Conservation (phyloP, 2,113 vertebrate species). For the Burhinus bistriatus region DNA sequence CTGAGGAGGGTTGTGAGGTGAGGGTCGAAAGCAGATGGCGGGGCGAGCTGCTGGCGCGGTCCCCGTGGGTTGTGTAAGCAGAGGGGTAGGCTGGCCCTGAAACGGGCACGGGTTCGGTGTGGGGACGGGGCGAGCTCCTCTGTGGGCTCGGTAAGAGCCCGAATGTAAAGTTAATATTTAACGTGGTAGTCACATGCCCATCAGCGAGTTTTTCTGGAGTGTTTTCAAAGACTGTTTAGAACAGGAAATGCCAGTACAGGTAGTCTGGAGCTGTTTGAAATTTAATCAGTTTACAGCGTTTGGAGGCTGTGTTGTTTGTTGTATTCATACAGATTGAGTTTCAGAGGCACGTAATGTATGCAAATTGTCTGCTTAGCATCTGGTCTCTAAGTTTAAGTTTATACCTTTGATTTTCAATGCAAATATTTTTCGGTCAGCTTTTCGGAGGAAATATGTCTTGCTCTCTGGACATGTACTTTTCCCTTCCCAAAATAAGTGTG, state of each 20-base stretch:
- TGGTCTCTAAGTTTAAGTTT: background rate
- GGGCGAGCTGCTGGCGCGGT: background rate
- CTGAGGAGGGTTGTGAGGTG: background rate
- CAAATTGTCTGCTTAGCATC: background rate
- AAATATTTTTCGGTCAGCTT: background rate
- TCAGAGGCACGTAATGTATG: background rate
- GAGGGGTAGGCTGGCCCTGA: background rate
- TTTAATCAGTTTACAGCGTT: background rate
- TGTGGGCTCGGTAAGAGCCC: background rate
- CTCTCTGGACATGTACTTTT: background rate
- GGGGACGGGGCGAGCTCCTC: background rate
- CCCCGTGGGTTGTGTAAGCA: background rate
- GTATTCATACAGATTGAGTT: background rate
- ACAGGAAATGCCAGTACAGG: conserved; percentile 70
- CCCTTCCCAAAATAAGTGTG: background rate
- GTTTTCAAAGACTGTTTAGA: background rate
- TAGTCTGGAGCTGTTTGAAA: background rate
- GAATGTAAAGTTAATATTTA: conserved; percentile 48
- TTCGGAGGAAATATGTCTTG: background rate
- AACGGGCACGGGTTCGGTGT: background rate
- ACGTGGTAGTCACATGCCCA: background rate
- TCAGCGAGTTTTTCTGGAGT: background rate
- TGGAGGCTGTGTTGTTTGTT: background rate
- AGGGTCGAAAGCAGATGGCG: background rate
- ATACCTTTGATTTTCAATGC: background rate